These are phyloP conservation scores for Coptotermes formosanus DNA, from an alignment of 1,140 invertebrate species.

Conservation along the genomic window DNA sequence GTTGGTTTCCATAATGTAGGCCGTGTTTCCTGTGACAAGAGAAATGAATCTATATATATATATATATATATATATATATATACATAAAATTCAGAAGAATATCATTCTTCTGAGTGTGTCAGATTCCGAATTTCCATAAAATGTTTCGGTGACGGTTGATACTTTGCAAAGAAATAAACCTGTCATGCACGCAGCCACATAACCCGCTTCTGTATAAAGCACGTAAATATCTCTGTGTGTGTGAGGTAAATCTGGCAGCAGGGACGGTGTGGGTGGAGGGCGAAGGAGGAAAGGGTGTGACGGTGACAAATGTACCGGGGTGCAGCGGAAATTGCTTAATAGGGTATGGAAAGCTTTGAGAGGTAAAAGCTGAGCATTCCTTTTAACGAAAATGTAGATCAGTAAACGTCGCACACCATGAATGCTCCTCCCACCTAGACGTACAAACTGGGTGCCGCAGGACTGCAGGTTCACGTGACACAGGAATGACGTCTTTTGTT, in stretches of 20 bases:
- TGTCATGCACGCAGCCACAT: neutral
- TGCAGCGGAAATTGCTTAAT: constrained; percentile 9
- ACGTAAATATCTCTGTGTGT: neutral
- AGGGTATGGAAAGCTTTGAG: neutral
- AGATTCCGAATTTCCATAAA: too few relatives aligned
- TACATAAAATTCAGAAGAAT: too few relatives aligned
- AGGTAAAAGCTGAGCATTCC: constrained; percentile 1
- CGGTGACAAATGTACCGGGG: neutral
- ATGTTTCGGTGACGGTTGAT: too few relatives aligned
- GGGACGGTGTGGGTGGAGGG: neutral
- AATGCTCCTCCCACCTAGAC: neutral
- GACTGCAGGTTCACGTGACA: too few relatives aligned
- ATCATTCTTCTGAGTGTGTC: too few relatives aligned
- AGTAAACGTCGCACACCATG: neutral
- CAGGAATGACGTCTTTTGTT: too few relatives aligned
- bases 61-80: too few relatives aligned
- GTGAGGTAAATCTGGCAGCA: neutral
- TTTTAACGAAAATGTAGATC: constrained; percentile 15
- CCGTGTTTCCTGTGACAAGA: too few relatives aligned
- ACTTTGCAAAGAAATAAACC: too few relatives aligned
- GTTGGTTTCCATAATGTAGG: too few relatives aligned
- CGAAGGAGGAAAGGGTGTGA: neutral
- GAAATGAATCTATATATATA: too few relatives aligned
- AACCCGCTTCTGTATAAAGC: neutral
- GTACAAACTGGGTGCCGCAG: too few relatives aligned